Conservation (phyloP, 2,113 vertebrate species). For the Sinosuthora webbiana region DNA sequence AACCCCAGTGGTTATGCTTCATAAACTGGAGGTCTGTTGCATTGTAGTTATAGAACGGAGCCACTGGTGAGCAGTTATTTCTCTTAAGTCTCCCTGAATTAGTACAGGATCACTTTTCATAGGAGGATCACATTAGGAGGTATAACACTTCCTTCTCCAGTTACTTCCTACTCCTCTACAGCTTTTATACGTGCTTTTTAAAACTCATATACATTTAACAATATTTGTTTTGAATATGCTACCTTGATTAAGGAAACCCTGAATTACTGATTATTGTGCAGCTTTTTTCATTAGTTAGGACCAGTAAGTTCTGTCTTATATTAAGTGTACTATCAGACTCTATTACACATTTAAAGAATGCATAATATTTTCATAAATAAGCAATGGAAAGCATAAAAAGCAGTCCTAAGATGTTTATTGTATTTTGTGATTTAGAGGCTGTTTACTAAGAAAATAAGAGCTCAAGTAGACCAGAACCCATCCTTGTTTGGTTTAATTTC, state of each 20-base stretch:
- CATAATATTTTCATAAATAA: conserved; percentile 2
- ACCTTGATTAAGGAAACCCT: background rate
- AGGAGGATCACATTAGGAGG: background rate
- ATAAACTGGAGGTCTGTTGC: background rate
- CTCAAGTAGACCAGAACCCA: conserved; percentile 18
- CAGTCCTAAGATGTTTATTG: background rate
- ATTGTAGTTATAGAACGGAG: fast-evolving
- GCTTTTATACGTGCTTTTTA: background rate
- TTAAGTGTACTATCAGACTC: background rate
- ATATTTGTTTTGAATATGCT: background rate
- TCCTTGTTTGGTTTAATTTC: conserved; percentile 68
- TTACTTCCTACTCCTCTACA: background rate
- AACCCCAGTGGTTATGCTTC: background rate
- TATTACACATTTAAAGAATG: background rate
- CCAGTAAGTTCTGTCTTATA: background rate
- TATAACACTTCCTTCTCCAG: background rate
- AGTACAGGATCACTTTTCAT: background rate
- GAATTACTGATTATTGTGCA: background rate
- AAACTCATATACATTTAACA: background rate
- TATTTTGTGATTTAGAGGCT: conserved; percentile 46
- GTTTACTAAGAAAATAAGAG: conserved; percentile 64
- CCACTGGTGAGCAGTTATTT: background rate
- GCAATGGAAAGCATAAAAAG: background rate
- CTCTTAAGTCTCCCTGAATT: background rate
- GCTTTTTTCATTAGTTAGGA: background rate